phyloP scores from a whole-genome alignment of 2,888 invertebrate genomes.

The Aquatica leii region DNA sequence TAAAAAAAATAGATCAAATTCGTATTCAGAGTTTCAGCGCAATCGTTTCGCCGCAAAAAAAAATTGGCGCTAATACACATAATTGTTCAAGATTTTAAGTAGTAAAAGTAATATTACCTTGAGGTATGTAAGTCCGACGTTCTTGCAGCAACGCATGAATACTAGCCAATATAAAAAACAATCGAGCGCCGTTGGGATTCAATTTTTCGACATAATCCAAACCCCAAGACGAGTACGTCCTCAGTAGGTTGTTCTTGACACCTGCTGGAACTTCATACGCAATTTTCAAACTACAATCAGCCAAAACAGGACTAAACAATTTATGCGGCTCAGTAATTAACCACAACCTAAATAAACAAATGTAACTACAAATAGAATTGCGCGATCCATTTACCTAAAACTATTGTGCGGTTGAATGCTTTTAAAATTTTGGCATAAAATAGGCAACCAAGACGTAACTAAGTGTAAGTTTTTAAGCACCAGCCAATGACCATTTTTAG shows the following conservation, averaged over 20 bases:
- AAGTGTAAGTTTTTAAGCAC: slow-evolving; percentile 84
- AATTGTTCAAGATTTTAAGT: neutral
- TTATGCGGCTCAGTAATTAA: slow-evolving; percentile 84
- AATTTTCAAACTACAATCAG: slow-evolving; percentile 82
- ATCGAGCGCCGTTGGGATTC: slow-evolving; percentile 54
- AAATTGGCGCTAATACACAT: too few species aligned
- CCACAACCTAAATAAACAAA: too few species aligned
- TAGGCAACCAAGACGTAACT: slow-evolving; percentile 73
- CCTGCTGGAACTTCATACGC: slow-evolving; percentile 87
- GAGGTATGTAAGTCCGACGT: slow-evolving; percentile 89
- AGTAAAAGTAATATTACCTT: slow-evolving; percentile 62
- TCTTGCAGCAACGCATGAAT: slow-evolving; percentile 92
- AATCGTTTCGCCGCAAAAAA: too few species aligned
- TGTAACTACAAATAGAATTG: too few species aligned
- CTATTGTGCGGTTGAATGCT: slow-evolving; percentile 60
- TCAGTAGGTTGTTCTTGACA: slow-evolving; percentile 79
- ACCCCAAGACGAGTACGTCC: slow-evolving; percentile 78
- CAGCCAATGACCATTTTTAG: slow-evolving; percentile 75
- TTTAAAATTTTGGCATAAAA: slow-evolving; percentile 73
- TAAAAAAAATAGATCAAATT: too few species aligned
- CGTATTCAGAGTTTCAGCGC: too few species aligned
- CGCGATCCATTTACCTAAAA: too few species aligned
- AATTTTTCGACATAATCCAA: slow-evolving; percentile 55
- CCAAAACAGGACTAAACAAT: slow-evolving; percentile 76
- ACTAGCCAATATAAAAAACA: slow-evolving; percentile 83